Evolutionary conservation across 2,113 vertebrate genomes (phyloP).

Genomic region (Haliaeetus leucogaster): DNA sequence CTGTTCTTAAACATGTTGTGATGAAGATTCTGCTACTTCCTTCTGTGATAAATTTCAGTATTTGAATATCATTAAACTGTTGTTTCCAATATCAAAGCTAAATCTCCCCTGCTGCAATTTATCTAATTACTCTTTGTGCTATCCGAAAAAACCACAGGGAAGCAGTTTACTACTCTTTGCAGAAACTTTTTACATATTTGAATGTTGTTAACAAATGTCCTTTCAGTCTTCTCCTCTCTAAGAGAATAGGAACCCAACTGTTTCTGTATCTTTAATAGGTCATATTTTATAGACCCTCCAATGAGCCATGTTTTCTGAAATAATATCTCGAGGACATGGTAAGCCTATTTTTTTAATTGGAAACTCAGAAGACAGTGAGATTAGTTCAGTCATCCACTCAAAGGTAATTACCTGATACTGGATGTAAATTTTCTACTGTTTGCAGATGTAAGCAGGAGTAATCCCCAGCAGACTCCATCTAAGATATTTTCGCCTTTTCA

Average conservation of each 20-base stretch:
- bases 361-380: slow-evolving; percentile 38
- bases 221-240: background rate
- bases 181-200: background rate
- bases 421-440: slow-evolving; percentile 18
- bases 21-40: background rate
- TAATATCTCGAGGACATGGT: slow-evolving; percentile 11
- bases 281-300: slow-evolving; percentile 26
- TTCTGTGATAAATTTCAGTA: background rate
- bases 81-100: background rate
- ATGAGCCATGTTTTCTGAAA: slow-evolving; percentile 19
- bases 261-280: background rate
- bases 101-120: background rate
- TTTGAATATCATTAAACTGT: background rate
- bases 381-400: slow-evolving; percentile 33
- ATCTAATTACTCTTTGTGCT: background rate
- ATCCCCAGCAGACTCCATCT: background rate
- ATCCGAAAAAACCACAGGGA: background rate
- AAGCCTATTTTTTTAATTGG: slow-evolving; percentile 35
- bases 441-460: background rate
- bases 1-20: background rate
- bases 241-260: background rate
- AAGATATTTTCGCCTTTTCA: background rate
- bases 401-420: slow-evolving; percentile 45
- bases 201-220: slow-evolving; percentile 7
- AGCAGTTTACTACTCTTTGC: background rate